A percentile compares a stretch with the other conserved stretches of the same genome.
Conservation (phyloP, 2,888 invertebrate species). For the Petrolisthes cinctipes region DNA sequence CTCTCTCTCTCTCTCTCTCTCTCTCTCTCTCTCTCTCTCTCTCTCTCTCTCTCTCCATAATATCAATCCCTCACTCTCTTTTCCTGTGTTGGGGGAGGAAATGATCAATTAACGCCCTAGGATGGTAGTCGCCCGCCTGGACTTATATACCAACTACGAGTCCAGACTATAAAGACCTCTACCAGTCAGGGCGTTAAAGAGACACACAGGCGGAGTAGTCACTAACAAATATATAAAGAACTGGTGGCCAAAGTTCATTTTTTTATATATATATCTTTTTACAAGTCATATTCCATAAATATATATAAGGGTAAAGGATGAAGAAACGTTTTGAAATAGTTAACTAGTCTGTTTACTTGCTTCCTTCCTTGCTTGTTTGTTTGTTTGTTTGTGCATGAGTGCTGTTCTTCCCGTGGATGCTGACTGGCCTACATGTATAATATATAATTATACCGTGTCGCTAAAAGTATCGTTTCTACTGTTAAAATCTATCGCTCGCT, state of each 20-base stretch:
- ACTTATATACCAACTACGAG: background rate
- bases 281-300: background rate
- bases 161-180: background rate
- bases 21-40: constrained; percentile 6
- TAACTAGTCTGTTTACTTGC: no score
- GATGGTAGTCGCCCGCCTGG: background rate
- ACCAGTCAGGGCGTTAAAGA: background rate
- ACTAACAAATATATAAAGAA: background rate
- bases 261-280: no score
- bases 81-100: background rate
- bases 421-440: background rate
- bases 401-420: background rate
- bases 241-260: background rate
- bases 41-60: background rate
- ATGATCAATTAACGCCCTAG: background rate
- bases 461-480: background rate
- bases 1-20: constrained; percentile 5
- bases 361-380: no score
- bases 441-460: background rate
- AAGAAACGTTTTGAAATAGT: background rate
- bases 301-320: background rate
- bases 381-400: background rate
- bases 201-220: background rate
- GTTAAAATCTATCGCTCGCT: no score
- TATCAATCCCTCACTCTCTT: background rate